These are phyloP conservation scores for Phoenoteleia sp. DNA, from an alignment of 2,888 invertebrate genomes.

Conservation along the genomic window DNA sequence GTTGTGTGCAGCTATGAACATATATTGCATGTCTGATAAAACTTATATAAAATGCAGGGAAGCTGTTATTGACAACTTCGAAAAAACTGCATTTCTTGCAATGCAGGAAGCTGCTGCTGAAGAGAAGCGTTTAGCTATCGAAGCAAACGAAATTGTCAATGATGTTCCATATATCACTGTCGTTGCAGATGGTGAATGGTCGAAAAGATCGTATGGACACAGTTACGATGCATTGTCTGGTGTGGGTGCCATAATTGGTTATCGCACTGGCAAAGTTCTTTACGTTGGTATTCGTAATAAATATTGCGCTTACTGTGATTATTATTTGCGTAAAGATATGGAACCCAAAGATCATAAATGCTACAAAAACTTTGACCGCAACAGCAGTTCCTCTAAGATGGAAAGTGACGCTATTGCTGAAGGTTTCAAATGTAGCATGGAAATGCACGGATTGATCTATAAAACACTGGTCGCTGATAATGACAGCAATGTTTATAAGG, in stretches of 20 bases:
- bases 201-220: slow-evolving; percentile 62
- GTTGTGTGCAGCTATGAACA: background rate
- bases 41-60: background rate
- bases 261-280: slow-evolving; percentile 71
- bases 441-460: slow-evolving; percentile 64
- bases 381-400: slow-evolving; percentile 76
- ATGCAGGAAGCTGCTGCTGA: slow-evolving; percentile 42
- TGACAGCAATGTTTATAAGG: slow-evolving; percentile 81
- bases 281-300: slow-evolving; percentile 71
- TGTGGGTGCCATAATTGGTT: slow-evolving; percentile 51
- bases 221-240: too few species aligned
- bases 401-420: slow-evolving; percentile 68
- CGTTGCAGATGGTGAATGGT: too few species aligned
- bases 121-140: slow-evolving; percentile 51
- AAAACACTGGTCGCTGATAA: slow-evolving; percentile 72
- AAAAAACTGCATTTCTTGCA: background rate
- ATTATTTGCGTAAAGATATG: background rate
- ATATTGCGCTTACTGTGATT: slow-evolving; percentile 18
- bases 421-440: slow-evolving; percentile 65
- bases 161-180: slow-evolving; percentile 7
- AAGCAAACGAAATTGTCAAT: slow-evolving; percentile 32
- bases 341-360: slow-evolving; percentile 37
- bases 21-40: background rate
- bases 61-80: background rate
- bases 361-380: slow-evolving; percentile 20